A percentile compares a stretch with the other conserved stretches of the same genome.
Conservation (phyloP, 1,140 invertebrate species). For the Pinna nobilis region DNA sequence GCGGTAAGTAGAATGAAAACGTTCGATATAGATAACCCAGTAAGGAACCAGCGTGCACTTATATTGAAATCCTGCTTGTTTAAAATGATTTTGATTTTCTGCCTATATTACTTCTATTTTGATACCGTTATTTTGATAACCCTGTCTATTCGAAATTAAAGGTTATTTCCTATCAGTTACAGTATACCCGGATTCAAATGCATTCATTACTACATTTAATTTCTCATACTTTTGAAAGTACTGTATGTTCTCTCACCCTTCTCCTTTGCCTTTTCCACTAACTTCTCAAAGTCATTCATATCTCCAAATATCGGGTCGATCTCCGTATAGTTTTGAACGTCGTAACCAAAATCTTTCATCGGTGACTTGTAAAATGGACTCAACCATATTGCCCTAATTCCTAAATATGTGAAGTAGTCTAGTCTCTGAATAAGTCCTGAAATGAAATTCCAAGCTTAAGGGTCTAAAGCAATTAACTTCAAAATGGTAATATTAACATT, state of each 20-base stretch:
- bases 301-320: slow-evolving; percentile 85
- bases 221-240: no score
- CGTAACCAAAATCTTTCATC: slow-evolving; percentile 84
- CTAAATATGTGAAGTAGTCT: slow-evolving; percentile 78
- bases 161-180: no score
- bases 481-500: not conserved
- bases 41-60: no score
- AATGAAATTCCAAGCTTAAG: not conserved
- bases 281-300: slow-evolving; percentile 82
- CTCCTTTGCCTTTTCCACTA: slow-evolving; percentile 75
- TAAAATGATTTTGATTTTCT: no score
- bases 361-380: slow-evolving; percentile 84
- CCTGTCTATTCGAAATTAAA: no score
- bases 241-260: slow-evolving; percentile 62
- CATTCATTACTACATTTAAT: no score
- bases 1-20: no score
- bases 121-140: no score
- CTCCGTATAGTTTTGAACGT: slow-evolving; percentile 82
- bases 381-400: slow-evolving; percentile 82
- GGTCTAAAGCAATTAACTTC: not conserved
- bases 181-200: no score
- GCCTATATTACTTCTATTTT: no score
- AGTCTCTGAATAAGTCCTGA: slow-evolving; percentile 56
- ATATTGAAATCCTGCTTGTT: no score
- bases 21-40: no score